Percentiles rank a stretch among this genome's conserved stretches.
Conservation (phyloP, 2,113 vertebrate species). For the Terrapene triunguis region DNA sequence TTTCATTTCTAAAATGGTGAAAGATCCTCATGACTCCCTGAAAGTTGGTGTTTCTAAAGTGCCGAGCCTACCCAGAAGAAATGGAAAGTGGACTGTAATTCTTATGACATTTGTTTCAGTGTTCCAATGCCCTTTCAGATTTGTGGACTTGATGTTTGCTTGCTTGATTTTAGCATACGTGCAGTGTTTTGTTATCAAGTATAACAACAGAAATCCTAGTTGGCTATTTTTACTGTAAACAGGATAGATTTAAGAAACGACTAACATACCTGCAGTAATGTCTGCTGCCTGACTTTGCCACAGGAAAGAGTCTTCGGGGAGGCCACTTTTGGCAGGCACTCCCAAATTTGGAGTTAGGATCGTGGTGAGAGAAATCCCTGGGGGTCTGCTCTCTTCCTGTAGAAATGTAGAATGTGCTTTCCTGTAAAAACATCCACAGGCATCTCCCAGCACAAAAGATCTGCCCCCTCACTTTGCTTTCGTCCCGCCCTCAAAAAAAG, state of each 20-base stretch:
- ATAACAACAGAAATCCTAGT: background rate
- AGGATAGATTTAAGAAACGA: constrained; percentile 9
- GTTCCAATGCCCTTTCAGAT: background rate
- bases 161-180: background rate
- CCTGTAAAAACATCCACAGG: background rate
- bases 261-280: constrained; percentile 11
- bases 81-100: background rate
- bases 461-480: background rate
- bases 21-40: background rate
- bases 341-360: constrained; percentile 34
- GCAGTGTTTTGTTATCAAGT: background rate
- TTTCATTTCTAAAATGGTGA: background rate
- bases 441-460: background rate
- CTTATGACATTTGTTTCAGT: background rate
- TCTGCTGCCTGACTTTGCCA: constrained; percentile 43
- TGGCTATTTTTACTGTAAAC: background rate
- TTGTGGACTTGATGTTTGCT: background rate
- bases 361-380: background rate
- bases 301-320: constrained; percentile 32
- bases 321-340: constrained; percentile 22
- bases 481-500: background rate
- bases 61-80: background rate
- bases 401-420: background rate
- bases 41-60: background rate
- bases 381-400: background rate